These are phyloP conservation scores for Lophius piscatorius DNA, from an alignment of 2,113 vertebrate genomes.

Conservation along the genomic window DNA sequence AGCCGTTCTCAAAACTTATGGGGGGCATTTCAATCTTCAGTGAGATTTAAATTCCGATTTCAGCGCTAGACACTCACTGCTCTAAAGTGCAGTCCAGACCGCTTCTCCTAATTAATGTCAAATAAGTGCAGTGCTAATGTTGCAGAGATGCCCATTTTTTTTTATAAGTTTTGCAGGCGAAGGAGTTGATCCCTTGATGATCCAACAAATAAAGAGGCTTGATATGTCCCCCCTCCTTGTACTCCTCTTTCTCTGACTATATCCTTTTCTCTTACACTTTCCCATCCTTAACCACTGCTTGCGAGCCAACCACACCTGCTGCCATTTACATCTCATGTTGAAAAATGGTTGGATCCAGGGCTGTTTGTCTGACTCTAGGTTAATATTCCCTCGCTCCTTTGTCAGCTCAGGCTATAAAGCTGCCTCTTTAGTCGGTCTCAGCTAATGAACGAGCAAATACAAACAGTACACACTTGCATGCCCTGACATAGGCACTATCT, in stretches of 20 bases:
- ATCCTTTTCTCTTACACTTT: conserved; percentile 25
- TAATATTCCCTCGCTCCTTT: conserved; percentile 69
- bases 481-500: not conserved
- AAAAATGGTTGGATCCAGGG: conserved; percentile 52
- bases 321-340: conserved; percentile 29
- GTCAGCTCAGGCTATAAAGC: conserved; percentile 49
- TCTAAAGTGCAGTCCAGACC: conserved; percentile 64
- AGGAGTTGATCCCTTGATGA: conserved; percentile 20
- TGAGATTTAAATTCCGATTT: conserved; percentile 74
- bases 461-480: conserved; percentile 6
- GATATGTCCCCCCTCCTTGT: not conserved
- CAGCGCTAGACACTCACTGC: conserved; percentile 57
- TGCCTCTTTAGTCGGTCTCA: conserved; percentile 52
- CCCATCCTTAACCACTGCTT: conserved; percentile 21
- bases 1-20: conserved; percentile 44
- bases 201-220: not conserved
- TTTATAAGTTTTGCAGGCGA: conserved; percentile 21
- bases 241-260: conserved; percentile 3
- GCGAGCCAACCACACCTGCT: conserved; percentile 1
- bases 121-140: conserved; percentile 66
- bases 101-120: conserved; percentile 76
- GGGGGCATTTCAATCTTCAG: conserved; percentile 61
- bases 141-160: conserved; percentile 58
- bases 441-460: conserved; percentile 68
- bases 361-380: conserved; percentile 61